These are phyloP conservation scores for Spinus pinus DNA, from an alignment of 2,797 vertebrate genomes.

Conservation along the genomic window DNA sequence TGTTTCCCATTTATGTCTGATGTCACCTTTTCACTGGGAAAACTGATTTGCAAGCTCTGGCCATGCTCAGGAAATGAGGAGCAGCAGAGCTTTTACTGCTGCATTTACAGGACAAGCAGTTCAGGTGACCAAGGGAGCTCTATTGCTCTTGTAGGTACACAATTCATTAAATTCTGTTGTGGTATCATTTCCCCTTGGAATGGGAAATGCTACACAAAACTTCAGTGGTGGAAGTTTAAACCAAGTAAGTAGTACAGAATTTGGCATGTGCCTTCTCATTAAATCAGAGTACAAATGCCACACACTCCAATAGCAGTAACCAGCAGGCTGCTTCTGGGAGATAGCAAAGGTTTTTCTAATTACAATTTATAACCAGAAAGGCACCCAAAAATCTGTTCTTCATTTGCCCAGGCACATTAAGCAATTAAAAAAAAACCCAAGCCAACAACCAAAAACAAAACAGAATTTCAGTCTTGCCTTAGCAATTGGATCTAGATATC, in stretches of 20 bases:
- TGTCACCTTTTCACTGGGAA: background rate
- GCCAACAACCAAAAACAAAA: background rate
- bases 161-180: background rate
- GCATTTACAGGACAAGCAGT: background rate
- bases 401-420: background rate
- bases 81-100: background rate
- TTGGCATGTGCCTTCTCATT: background rate
- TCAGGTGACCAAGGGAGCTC: background rate
- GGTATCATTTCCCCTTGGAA: background rate
- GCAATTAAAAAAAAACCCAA: background rate
- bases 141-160: background rate
- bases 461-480: background rate
- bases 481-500: background rate
- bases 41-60: background rate
- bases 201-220: background rate
- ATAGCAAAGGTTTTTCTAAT: background rate
- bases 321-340: background rate
- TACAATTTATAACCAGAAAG: background rate
- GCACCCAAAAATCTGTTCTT: background rate
- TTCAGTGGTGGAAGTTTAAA: background rate
- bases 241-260: background rate
- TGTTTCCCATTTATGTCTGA: background rate
- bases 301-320: accelerated
- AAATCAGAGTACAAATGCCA: background rate
- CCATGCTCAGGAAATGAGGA: background rate